Conservation (phyloP, 2,888 invertebrate species). For the Lithosia quadra region DNA sequence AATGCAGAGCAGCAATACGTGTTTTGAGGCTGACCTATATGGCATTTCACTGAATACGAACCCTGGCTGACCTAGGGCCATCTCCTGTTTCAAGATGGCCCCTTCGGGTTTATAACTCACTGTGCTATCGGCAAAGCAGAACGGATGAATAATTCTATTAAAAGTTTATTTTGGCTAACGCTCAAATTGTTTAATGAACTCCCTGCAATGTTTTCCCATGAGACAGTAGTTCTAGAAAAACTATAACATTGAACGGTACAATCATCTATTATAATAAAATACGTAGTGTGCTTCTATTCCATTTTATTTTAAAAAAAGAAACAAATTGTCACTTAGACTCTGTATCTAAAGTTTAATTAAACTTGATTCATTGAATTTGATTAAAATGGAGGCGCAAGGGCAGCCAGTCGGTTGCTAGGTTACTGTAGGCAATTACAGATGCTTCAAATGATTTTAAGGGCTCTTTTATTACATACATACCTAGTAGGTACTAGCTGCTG, state of each 20-base stretch:
- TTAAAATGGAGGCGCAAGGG: background rate
- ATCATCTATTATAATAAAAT: background rate
- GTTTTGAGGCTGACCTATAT: no score
- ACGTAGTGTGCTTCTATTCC: no score
- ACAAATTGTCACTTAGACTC: background rate
- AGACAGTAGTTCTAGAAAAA: background rate
- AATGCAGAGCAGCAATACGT: no score
- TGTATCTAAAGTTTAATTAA: background rate
- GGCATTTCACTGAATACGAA: no score
- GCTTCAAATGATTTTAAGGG: no score
- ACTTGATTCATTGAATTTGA: slow-evolving; percentile 3
- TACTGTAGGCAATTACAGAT: no score
- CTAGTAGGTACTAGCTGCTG: no score
- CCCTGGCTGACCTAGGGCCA: no score
- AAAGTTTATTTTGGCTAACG: background rate
- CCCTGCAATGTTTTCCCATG: background rate
- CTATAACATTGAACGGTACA: background rate
- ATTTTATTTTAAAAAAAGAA: background rate
- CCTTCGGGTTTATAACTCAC: no score
- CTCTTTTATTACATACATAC: no score
- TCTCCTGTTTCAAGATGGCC: no score
- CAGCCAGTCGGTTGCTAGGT: slow-evolving; percentile 8
- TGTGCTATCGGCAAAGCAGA: background rate
- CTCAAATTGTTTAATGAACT: background rate
- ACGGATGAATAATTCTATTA: background rate